Base-by-base conservation (phyloP, 1,140 invertebrate genomes). In the Brachystomella parvula region DNA sequence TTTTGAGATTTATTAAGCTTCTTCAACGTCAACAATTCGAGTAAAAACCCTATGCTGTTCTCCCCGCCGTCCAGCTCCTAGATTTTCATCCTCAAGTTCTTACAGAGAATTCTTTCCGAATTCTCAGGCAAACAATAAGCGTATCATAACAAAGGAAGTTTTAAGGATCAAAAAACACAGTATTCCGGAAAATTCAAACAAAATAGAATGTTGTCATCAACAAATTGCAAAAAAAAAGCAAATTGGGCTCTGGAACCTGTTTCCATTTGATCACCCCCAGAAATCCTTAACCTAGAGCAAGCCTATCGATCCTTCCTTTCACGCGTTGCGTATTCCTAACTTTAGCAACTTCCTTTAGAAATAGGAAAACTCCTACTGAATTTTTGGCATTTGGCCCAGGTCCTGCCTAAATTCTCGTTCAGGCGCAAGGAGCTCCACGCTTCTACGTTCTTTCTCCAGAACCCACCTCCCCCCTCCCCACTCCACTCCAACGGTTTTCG, bases 281-380 rank as follows among this genome's bases (percentile, higher is more conserved):
- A 6, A 53, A 53, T 19, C 24, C 49, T 24, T 53, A 53, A 53
- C 49, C 49, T 53, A 53, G 49, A 19, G 12, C 49, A 53, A 53
- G 12, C 12, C 49, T 53, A 53, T 53, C 49, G 49, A 53, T 53
- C 49, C 24, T 24, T 24, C 9, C 19, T 15, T 24, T 53, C n/a
- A n/a, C n/a, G 49, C 49, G 49, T 53, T 53, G 49, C 49, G 49
- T 53, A 53, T 6, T 53, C 9, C 49, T 24, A 19, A 24, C 49
- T 53, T 53, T 6, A 15, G 15, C n/a, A n/a, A n/a, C n/a, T n/a
- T n/a, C n/a, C n/a, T n/a, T n/a, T n/a, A n/a, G n/a, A n/a, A n/a
- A n/a, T n/a, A n/a, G 6, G 12, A 53, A 53, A 53, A 26, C 49
- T 19, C 35, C 35, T 6, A 39, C 6, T 39, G n/a, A n/a, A n/a